Evolutionary conservation across 2,797 vertebrate species (phyloP).

Genomic region (Acridotheres tristis): DNA sequence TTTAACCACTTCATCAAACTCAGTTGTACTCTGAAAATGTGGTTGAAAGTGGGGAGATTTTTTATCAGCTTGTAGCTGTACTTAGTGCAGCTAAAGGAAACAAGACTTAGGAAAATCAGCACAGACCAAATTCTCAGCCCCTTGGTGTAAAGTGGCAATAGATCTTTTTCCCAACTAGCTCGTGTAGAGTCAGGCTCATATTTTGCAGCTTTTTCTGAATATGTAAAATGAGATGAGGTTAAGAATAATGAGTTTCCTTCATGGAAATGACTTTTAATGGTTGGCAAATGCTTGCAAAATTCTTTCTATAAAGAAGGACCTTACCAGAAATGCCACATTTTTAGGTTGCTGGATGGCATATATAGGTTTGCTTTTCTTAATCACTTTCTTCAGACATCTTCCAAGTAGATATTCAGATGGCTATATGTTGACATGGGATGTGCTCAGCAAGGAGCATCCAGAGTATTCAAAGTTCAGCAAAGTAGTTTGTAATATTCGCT

Average conservation of each 20-base stretch:
- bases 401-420: background rate
- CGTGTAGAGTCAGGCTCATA: background rate
- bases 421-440: background rate
- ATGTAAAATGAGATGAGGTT: background rate
- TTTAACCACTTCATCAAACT: constrained; percentile 1
- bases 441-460: background rate
- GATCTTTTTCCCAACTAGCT: background rate
- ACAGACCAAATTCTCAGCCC: background rate
- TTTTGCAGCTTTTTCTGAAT: background rate
- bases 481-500: background rate
- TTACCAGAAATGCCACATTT: background rate
- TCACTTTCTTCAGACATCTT: background rate
- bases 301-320: background rate
- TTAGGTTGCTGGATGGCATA: background rate
- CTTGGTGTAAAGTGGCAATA: background rate
- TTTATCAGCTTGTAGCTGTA: background rate
- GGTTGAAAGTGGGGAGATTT: background rate
- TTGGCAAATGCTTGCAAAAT: background rate
- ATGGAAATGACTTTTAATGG: background rate
- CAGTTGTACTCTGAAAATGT: background rate
- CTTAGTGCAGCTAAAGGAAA: background rate
- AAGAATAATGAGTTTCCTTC: background rate
- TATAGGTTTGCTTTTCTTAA: background rate
- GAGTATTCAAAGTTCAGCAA: background rate
- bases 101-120: background rate